A percentile compares a stretch with the other conserved stretches of the same genome.
Conservation (phyloP, 2,113 vertebrate genomes). For the Smithornis capensis region DNA sequence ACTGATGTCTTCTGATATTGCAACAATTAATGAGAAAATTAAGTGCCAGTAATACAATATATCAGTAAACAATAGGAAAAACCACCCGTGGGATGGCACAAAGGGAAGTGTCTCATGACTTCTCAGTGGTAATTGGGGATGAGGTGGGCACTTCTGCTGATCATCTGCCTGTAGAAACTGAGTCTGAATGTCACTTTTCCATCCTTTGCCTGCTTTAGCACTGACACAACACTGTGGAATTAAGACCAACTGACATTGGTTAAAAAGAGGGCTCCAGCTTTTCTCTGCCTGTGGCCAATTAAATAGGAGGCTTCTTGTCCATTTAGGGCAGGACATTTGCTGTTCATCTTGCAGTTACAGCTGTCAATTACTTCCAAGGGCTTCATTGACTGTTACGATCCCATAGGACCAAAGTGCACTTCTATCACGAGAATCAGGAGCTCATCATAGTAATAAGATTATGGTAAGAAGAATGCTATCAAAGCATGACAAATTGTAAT, state of each 20-base stretch:
- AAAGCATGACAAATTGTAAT: not conserved
- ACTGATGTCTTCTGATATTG: not conserved
- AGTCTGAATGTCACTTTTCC: not conserved
- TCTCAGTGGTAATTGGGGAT: not conserved
- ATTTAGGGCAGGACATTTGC: not conserved
- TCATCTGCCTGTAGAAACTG: not conserved
- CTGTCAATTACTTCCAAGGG: not conserved
- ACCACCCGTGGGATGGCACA: not conserved
- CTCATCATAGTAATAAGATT: not conserved
- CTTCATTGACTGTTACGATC: not conserved
- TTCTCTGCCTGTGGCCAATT: not conserved
- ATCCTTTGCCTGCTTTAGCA: not conserved
- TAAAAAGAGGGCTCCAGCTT: not conserved
- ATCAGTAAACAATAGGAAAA: not conserved
- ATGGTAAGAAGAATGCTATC: not conserved
- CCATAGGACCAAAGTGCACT: not conserved
- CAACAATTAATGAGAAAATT: constrained; percentile 21
- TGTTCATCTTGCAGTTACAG: not conserved
- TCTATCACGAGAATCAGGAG: not conserved
- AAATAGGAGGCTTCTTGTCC: not conserved
- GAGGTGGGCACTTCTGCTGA: not conserved
- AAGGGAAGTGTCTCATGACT: not conserved
- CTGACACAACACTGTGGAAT: not conserved
- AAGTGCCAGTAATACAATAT: not conserved
- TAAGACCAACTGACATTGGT: not conserved